phyloP scores from a whole-genome alignment of 2,888 invertebrate genomes.

The Ochlodes sylvanus region DNA sequence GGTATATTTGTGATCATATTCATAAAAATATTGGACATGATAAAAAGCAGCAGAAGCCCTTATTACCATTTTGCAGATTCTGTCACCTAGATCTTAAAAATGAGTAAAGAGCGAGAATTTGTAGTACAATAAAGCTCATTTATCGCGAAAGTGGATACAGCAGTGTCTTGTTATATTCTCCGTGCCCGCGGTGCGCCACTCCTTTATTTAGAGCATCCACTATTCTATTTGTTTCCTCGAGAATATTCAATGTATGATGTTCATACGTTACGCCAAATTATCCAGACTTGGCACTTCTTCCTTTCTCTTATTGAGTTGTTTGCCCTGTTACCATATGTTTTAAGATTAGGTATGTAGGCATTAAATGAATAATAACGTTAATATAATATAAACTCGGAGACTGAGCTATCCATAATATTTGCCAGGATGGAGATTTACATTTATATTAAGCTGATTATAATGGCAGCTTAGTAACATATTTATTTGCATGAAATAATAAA shows the following conservation, averaged over 20 bases:
- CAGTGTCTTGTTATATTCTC: slow-evolving; percentile 58
- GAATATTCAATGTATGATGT: slow-evolving; percentile 49
- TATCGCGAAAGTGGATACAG: slow-evolving; percentile 48
- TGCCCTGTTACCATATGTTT: slow-evolving; percentile 23
- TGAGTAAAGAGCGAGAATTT: slow-evolving; percentile 30
- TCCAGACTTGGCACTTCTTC: slow-evolving; percentile 43
- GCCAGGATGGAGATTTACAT: slow-evolving; percentile 28
- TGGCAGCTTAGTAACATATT: too few relatives aligned
- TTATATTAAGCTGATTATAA: slow-evolving; percentile 17
- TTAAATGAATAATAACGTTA: slow-evolving; percentile 31
- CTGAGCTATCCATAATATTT: slow-evolving; percentile 5
- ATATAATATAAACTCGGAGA: slow-evolving; percentile 7
- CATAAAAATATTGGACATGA: too few relatives aligned
- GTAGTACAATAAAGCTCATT: slow-evolving; percentile 41
- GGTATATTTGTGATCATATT: too few relatives aligned
- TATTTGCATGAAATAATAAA: too few relatives aligned
- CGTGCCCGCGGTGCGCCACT: slow-evolving; percentile 57
- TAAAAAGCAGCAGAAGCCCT: too few relatives aligned
- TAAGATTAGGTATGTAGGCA: slow-evolving; percentile 8
- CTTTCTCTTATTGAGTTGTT: slow-evolving; percentile 17
- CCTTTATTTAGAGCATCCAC: slow-evolving; percentile 65
- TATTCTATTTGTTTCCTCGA: slow-evolving; percentile 47
- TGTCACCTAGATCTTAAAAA: not conserved
- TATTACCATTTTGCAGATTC: too few relatives aligned
- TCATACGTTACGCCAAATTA: slow-evolving; percentile 51